Base-by-base conservation (phyloP, 2,888 invertebrate species). In the Mylabris sibirica region DNA sequence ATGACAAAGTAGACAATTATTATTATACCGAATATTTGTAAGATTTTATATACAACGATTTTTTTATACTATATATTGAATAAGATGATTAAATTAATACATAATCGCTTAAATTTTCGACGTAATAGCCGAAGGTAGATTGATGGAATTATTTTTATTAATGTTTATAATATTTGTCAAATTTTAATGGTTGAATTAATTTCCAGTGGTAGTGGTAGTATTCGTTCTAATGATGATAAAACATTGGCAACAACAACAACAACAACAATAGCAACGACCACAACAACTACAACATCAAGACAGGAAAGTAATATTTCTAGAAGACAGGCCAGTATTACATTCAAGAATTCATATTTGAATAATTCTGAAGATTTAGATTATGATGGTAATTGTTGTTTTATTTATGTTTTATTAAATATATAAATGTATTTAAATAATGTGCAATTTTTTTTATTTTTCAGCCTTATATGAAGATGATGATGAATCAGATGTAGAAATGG, bases 391-490 rank as follows among this genome's bases (percentile, higher is more conserved):
- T 60, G 20, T 17, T 30, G 60, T 17, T 60, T 61, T 62, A 41
- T 41, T 62, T 20, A 41, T 35, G n/a, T 34, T 22, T 14, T 9
- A 35, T 61, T 34, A 24, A 38, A 22, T 41, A 1, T 41, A 2
- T n/a, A n/a, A n/a, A n/a, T n/a, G n/a, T n/a, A n/a, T n/a, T n/a
- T n/a, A n/a, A n/a, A n/a, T n/a, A n/a, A n/a, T n/a, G n/a, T n/a
- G n/a, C n/a, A 24, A 41, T 41, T 9, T 34, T 24, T 38, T n/a
- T 62, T 41, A 5, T 72, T 75, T 88, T 88, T 11, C 87, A 94
- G 96, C 94, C 20, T 85, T 97, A 69, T 97, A 97, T 86, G 97
- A 97, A 84, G 95, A 96, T 81, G 93, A 93, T 76, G 95, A 95
- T 84, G 93, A 93, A 80, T 93, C 94, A 80, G 94, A 95, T 82